Evolutionary conservation across 2,797 vertebrate species (phyloP).

Genomic region (Malurus leucopterus): DNA sequence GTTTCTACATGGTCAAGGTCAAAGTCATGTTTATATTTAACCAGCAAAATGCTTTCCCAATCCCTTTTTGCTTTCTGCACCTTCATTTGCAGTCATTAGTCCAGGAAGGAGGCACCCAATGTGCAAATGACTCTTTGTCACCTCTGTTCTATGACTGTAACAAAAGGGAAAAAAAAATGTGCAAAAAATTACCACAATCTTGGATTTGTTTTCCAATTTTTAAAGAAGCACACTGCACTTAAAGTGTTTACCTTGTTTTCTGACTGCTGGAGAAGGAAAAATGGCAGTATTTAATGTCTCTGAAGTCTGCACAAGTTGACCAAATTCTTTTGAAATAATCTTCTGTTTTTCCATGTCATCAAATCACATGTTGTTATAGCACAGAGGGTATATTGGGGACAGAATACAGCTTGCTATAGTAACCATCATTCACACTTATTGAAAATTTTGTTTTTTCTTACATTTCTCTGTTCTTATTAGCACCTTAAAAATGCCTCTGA

Average conservation of each 20-base stretch:
- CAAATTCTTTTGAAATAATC: not conserved
- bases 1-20: not conserved
- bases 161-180: not conserved
- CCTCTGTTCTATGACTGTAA: not conserved
- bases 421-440: accelerated
- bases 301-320: not conserved
- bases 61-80: not conserved
- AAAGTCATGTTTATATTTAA: not conserved
- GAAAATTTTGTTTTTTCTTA: not conserved
- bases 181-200: not conserved
- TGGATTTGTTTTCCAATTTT: not conserved
- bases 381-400: not conserved
- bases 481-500: not conserved
- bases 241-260: not conserved
- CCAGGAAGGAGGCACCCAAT: accelerated
- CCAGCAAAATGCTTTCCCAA: not conserved
- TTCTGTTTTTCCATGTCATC: not conserved
- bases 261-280: not conserved
- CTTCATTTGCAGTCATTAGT: not conserved
- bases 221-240: not conserved
- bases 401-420: not conserved
- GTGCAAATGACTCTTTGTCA: not conserved
- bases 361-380: not conserved
- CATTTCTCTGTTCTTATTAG: not conserved
- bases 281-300: not conserved